Conservation (phyloP, 2,797 vertebrate species). For the Chaetodon trifasciatus region DNA sequence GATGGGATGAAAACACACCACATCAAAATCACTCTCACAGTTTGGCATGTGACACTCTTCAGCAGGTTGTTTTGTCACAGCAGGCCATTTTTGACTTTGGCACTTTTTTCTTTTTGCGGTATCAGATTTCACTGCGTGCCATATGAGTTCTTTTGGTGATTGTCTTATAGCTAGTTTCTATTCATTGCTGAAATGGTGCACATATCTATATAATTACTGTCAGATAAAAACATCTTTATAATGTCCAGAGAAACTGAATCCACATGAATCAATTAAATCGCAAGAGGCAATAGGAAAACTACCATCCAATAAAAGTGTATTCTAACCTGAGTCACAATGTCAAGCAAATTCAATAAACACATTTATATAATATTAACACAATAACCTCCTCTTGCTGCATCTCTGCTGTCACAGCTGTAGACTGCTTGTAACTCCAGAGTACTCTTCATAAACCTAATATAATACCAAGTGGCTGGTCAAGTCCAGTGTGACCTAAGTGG, state of each 20-base stretch:
- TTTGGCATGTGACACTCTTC: slow-evolving; percentile 42
- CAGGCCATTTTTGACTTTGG: slow-evolving; percentile 6
- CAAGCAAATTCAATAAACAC: background rate
- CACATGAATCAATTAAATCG: background rate
- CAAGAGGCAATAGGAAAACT: background rate
- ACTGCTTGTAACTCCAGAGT: background rate
- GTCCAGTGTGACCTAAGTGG: too few species aligned
- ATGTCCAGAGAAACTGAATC: background rate
- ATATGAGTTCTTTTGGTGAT: background rate
- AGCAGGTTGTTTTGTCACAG: slow-evolving; percentile 31
- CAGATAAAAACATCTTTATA: background rate
- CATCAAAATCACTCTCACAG: slow-evolving; percentile 32
- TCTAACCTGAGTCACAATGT: background rate
- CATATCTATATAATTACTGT: background rate
- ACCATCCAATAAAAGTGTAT: background rate
- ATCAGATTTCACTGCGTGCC: slow-evolving; percentile 19
- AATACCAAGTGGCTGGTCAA: too few species aligned
- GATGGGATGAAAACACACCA: slow-evolving; percentile 40
- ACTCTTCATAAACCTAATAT: too few species aligned
- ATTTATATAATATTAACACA: background rate
- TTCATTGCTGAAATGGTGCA: background rate
- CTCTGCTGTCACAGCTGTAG: background rate
- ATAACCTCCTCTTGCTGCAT: background rate
- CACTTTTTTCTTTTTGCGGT: slow-evolving; percentile 12
- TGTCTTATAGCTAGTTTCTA: background rate